Evolutionary conservation across 2,797 vertebrate genomes (phyloP).

Genomic region (Lithobates pipiens): DNA sequence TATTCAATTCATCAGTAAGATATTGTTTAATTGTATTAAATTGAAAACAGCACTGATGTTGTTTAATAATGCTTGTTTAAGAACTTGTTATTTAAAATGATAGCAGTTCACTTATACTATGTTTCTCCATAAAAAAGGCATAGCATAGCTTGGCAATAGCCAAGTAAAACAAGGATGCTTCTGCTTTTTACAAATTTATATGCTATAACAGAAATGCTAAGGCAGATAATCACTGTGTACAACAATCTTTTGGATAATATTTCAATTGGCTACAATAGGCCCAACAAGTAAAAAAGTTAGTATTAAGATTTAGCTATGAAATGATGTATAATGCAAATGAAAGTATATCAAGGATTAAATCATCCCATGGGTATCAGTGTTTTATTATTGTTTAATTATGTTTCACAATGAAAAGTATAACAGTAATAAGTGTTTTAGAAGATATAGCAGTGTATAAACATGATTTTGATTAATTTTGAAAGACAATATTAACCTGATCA

Average conservation of each 20-base stretch:
- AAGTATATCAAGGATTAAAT: neutral
- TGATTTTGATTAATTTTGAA: no score
- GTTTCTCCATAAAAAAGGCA: neutral
- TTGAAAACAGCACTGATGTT: neutral
- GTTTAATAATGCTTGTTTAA: neutral
- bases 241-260: neutral
- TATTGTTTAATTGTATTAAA: neutral
- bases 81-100: neutral
- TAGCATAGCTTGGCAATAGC: neutral
- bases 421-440: neutral
- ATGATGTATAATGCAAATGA: neutral
- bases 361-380: neutral
- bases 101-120: neutral
- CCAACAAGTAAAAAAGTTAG: neutral
- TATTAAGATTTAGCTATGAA: neutral
- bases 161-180: slow-evolving; percentile 23
- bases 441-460: neutral
- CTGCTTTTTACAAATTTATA: neutral
- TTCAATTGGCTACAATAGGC: neutral
- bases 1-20: neutral
- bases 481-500: no score
- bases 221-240: neutral
- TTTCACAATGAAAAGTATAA: neutral
- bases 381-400: neutral
- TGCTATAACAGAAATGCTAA: neutral